These are phyloP conservation scores for Dicroscelio sp. DNA, from an alignment of 2,888 invertebrate genomes.

Conservation along the genomic window DNA sequence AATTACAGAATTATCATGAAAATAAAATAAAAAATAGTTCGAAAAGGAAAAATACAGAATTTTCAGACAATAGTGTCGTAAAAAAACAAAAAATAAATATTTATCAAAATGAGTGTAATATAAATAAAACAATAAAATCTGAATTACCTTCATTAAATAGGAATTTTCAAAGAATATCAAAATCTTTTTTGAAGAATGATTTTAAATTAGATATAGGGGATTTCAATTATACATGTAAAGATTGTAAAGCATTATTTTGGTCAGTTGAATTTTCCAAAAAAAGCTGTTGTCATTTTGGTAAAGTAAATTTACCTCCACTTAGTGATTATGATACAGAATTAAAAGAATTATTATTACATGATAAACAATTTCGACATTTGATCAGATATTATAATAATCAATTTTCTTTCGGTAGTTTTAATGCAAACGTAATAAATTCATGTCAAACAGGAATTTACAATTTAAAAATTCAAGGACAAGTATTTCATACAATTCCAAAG, in stretches of 20 bases:
- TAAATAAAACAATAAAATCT: too few species aligned
- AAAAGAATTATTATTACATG: conserved; percentile 1
- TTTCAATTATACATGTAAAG: not conserved
- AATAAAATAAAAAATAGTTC: not conserved
- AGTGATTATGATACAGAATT: not conserved
- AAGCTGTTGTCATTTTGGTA: conserved; percentile 11
- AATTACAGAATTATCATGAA: not conserved
- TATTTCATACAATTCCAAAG: conserved; percentile 30
- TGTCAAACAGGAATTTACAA: not conserved
- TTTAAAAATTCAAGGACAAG: conserved; percentile 54
- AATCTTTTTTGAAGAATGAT: not conserved
- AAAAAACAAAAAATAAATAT: not conserved
- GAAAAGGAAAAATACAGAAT: not conserved
- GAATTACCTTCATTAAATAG: not conserved
- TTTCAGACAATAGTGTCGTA: not conserved
- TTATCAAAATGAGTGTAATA: not conserved
- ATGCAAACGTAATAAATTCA: not conserved
- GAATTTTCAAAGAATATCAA: not conserved
- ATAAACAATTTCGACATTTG: conserved; percentile 5
- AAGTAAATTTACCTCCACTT: not conserved
- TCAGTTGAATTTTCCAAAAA: not conserved
- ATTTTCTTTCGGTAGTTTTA: conserved; percentile 25
- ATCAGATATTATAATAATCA: conserved; percentile 22
- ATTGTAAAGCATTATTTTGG: conserved; percentile 15
- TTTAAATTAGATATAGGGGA: not conserved